Evolutionary conservation across 2,888 invertebrate genomes (phyloP), one percentile per base, ranked within the genome.

Genomic region (Psylliodes chrysocephalus): DNA sequence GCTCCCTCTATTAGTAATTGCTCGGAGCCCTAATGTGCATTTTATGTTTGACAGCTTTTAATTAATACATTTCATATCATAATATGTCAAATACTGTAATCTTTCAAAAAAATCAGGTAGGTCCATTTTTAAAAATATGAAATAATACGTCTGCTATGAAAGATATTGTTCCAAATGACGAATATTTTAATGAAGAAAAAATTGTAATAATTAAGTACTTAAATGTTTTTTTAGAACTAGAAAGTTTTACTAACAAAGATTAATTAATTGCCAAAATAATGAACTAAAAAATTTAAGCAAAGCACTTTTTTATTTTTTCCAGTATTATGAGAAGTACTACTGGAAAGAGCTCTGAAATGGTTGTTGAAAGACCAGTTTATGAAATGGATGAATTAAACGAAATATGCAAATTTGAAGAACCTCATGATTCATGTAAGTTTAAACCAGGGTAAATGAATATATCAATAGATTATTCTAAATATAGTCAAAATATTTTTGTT

Each of bases 381-480:
- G 88, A 88, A 60, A 88, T 90, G 73, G 88, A 90, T 65, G 86
- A 88, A 5, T 83, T 91, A 49, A 86, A 90, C 78, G 85, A 85
- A 60, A 86, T 87, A 71, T 88, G 87, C 2, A 85, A 87, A 66
- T 89, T 90, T 75, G 84, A 85, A 64, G 82, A 84, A 65, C 88
- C 88, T 0, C 80, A 78, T 52, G 79, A 12, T 22, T 22, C 19
- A 4, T 25, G 46, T 46, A 46, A 46, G 22, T 46, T 46, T 46
- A 5, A n/a, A 78, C 80, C n/a, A n/a, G 53, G 63, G 85, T 86
- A 77, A 84, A 82, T 74, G 60, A 30, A 62, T 10, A 0, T 10
- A 22, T 22, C n/a, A n/a, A 10, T 0, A 19, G 17, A 17, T 17
- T 19, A 6, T 44, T 10, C 1, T 14, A 3, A 30, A 14, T 3